Base-by-base conservation (phyloP, 2,113 vertebrate genomes). In the Anhinga anhinga region DNA sequence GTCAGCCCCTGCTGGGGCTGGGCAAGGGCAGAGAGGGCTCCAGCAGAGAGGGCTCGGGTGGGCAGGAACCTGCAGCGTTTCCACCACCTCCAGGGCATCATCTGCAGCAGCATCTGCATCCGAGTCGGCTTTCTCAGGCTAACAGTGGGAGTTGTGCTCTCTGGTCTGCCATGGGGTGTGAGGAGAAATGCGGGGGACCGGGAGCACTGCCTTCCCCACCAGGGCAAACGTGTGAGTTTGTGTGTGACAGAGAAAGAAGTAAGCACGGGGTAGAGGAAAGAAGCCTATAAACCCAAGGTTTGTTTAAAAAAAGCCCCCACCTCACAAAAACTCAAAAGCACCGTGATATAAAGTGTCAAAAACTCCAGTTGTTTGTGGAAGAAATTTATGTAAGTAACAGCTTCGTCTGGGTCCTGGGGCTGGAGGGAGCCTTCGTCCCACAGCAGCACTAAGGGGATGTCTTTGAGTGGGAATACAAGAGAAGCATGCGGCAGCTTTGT, bases 301-400 rank as follows among this genome's bases (percentile, higher is more conserved):
- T 30, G 23, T 13, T 29, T n/a, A 32, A 67, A 32, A 26, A 26
- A 19, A 27, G 11, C 3, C 5, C 5, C 4, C 10, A 5, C 13
- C 16, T 36, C 14, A 6, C 6, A n/a, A 9, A 7, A 27, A 0
- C 14, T 47, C 32, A 26, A 38, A 81, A 72, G 11, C 8, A 6
- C 5, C 1, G 0, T 10, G 27, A 13, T 13, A 2, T 1, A 9
- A 47, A 47, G 13, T 2, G 5, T 21, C 6, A 26, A 19, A 58
- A 56, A 5, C 11, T 2, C 0, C 1, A 34, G 21, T 3, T 1
- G 2, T 21, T 20, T 15, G 15, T 22, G 40, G 55, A 55, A 55
- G 20, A 30, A 38, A 22, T 0, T 5, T n/a, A 7, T 42, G 36
- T 10, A 30, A 38, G 6, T 0, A 4, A 3, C 0, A 12, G 13